phyloP scores from a whole-genome alignment of 37 sponge, comb jelly and placozoan species.

The Spongia lamella region DNA sequence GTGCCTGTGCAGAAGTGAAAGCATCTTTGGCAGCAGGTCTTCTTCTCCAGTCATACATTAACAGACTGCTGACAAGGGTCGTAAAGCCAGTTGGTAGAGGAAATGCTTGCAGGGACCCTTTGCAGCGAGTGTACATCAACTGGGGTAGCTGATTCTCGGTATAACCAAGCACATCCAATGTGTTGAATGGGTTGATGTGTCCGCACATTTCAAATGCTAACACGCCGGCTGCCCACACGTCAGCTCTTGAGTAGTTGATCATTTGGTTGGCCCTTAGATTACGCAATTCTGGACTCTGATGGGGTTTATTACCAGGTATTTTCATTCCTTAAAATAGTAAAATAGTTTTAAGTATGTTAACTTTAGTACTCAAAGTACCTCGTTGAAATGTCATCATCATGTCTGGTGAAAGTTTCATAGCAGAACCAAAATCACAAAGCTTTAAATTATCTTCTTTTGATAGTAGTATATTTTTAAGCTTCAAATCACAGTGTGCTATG shows the following conservation, averaged over 20 bases:
- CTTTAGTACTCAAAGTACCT: conserved; percentile 18
- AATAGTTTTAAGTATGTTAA: not conserved
- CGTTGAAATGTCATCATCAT: conserved; percentile 44
- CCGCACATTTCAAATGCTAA: conserved; percentile 76
- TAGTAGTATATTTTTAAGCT: conserved; percentile 78
- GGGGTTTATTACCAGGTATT: conserved; percentile 62
- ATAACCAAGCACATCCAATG: conserved; percentile 12
- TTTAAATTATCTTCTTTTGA: conserved; percentile 34
- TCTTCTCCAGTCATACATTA: conserved; percentile 11
- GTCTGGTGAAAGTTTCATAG: conserved; percentile 37
- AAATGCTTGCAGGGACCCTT: conserved; percentile 2
- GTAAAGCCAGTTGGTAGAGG: conserved; percentile 21
- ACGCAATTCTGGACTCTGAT: conserved; percentile 73
- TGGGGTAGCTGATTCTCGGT: conserved; percentile 6
- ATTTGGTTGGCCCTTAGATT: conserved; percentile 55
- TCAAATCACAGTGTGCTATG: conserved; percentile 75
- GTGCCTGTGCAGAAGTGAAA: no score
- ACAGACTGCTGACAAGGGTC: not conserved
- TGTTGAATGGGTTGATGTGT: conserved; percentile 5
- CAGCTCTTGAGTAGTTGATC: conserved; percentile 59
- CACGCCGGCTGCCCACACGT: conserved; percentile 87
- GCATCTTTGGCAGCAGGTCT: not conserved
- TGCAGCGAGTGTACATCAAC: conserved; percentile 9
- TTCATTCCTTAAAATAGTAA: conserved; percentile 34
- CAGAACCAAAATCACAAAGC: conserved; percentile 76